Percentiles rank a stretch among this genome's conserved stretches.
These are phyloP conservation scores for Himantopus leucocephalus DNA, from an alignment of 2,113 vertebrate species.

Conservation along the genomic window DNA sequence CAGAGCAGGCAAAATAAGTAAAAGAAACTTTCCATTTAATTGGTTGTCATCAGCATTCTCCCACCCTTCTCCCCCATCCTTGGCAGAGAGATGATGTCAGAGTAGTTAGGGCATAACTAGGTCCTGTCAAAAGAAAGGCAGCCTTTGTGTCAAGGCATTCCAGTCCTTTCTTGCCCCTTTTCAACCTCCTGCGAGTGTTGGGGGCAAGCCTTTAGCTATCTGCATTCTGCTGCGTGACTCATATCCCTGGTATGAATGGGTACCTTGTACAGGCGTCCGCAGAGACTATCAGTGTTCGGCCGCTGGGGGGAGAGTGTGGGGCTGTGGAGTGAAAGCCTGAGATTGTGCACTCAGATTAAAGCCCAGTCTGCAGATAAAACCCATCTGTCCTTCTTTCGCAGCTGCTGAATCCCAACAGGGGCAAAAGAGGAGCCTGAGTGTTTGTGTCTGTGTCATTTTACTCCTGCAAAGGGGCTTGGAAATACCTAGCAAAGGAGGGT, in stretches of 20 bases:
- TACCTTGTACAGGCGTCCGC: constrained; percentile 24
- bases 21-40: not conserved
- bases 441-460: not conserved
- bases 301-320: not conserved
- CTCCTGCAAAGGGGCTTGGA: not conserved
- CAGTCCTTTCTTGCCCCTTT: not conserved
- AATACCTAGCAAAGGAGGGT: not conserved
- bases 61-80: not conserved
- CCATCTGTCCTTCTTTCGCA: not conserved
- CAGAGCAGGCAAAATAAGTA: not conserved
- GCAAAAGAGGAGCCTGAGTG: not conserved
- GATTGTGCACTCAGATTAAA: constrained; percentile 48
- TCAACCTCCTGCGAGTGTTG: not conserved
- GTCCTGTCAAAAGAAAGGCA: not conserved
- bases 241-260: constrained; percentile 32
- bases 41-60: not conserved
- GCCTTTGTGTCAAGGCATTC: not conserved
- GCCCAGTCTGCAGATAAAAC: not conserved
- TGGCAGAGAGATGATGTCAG: constrained; percentile 3
- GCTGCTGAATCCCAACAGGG: not conserved
- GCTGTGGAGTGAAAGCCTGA: constrained; percentile 10
- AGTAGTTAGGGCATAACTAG: not conserved
- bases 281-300: not conserved
- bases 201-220: not conserved
- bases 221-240: constrained; percentile 8